These are phyloP conservation scores for Myripristis murdjan DNA, from an alignment of 2,797 vertebrate species.

Conservation along the genomic window DNA sequence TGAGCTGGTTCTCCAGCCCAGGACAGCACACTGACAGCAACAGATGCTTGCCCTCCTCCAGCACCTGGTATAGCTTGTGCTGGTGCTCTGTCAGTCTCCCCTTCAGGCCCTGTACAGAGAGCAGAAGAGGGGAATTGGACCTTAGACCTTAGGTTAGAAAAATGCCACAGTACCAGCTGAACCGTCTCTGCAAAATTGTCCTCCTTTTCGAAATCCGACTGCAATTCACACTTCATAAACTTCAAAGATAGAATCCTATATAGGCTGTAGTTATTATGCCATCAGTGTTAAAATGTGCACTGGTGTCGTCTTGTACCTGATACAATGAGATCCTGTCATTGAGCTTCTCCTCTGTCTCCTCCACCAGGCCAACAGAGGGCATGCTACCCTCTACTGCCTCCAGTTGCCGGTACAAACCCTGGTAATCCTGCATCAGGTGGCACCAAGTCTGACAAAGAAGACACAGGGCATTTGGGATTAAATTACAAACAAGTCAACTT, in stretches of 20 bases:
- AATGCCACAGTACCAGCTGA: too few relatives aligned
- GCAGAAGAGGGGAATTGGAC: not conserved
- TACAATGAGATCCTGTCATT: constrained; percentile 90
- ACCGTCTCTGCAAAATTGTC: too few relatives aligned
- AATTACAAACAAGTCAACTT: not conserved
- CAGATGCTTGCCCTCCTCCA: constrained; percentile 95
- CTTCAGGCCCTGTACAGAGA: constrained; percentile 87
- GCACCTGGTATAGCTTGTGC: constrained; percentile 92
- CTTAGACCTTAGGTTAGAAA: not conserved
- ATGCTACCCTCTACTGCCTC: constrained; percentile 90
- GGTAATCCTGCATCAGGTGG: constrained; percentile 88
- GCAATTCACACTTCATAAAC: not conserved
- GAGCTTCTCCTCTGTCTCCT: constrained; percentile 94
- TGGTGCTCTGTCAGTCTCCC: constrained; percentile 91
- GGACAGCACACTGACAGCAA: constrained; percentile 91
- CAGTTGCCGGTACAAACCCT: constrained; percentile 88
- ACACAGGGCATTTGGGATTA: not conserved
- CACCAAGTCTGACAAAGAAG: constrained; percentile 81
- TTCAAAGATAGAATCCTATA: not conserved
- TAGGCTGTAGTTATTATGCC: not conserved
- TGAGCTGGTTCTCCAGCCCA: constrained; percentile 91
- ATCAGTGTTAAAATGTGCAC: not conserved
- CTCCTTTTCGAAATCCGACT: not conserved
- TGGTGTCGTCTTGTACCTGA: constrained; percentile 85
- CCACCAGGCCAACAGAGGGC: constrained; percentile 90